These are phyloP conservation scores for Epizoanthus fatuus DNA, from an alignment of 92 coral and sea anemone genomes.

Conservation along the genomic window DNA sequence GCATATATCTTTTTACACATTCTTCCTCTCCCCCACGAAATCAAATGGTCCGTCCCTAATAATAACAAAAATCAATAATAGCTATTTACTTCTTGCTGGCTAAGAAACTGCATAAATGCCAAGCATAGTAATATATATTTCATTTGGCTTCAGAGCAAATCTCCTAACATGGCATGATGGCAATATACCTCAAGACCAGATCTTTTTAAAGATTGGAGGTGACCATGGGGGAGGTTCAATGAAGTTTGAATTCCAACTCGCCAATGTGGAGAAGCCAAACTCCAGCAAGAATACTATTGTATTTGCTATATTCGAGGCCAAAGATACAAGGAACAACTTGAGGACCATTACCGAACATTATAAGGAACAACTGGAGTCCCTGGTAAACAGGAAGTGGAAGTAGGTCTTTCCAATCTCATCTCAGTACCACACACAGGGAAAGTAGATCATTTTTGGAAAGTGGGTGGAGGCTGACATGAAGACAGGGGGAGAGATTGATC, in stretches of 20 bases:
- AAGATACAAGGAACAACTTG: slow-evolving; percentile 36
- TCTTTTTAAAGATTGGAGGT: slow-evolving; percentile 38
- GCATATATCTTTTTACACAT: too few relatives aligned
- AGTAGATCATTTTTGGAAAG: too few relatives aligned
- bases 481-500: too few relatives aligned
- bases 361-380: not conserved
- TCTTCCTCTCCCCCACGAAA: too few relatives aligned
- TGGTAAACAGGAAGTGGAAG: too few relatives aligned
- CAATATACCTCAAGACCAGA: slow-evolving; percentile 33
- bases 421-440: too few relatives aligned
- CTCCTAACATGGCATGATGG: slow-evolving; percentile 42
- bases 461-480: too few relatives aligned
- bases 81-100: too few relatives aligned
- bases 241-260: slow-evolving; percentile 56
- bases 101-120: too few relatives aligned
- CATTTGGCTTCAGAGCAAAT: slow-evolving; percentile 1
- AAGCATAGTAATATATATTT: not conserved
- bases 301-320: slow-evolving; percentile 15
- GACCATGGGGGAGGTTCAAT: slow-evolving; percentile 33
- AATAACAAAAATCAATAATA: too few relatives aligned
- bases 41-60: too few relatives aligned
- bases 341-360: not conserved
- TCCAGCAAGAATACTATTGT: slow-evolving; percentile 40
- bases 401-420: too few relatives aligned
- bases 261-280: slow-evolving; percentile 42